Conservation (phyloP, 2,113 vertebrate species). For the Stigmatopora nigra region DNA sequence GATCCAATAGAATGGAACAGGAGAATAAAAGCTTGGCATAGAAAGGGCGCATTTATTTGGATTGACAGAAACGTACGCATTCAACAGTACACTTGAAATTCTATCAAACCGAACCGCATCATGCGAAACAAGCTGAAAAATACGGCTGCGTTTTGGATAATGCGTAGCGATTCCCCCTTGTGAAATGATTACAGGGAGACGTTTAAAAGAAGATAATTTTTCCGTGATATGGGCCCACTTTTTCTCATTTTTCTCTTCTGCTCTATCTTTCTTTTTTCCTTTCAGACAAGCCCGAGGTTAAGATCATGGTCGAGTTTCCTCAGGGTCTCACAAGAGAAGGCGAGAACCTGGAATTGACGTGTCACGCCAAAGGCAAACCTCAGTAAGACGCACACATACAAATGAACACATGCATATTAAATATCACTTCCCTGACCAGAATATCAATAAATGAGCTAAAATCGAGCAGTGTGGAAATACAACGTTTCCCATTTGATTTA, state of each 20-base stretch:
- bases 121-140: not conserved
- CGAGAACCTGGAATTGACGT: constrained; percentile 86
- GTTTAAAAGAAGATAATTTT: not conserved
- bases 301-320: constrained; percentile 86
- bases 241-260: not conserved
- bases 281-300: constrained; percentile 94
- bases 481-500: too few relatives aligned
- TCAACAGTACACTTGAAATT: not conserved
- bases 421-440: not conserved
- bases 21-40: constrained; percentile 27
- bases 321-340: constrained; percentile 91
- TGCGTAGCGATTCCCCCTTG: not conserved
- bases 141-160: not conserved
- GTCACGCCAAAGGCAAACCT: constrained; percentile 87
- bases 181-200: constrained; percentile 1
- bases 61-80: not conserved
- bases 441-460: not conserved
- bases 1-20: constrained; percentile 32
- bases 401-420: constrained; percentile 8
- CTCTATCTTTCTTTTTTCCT: constrained; percentile 12
- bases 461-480: too few relatives aligned
- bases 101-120: not conserved
- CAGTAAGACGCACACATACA: constrained; percentile 71
- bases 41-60: not conserved
- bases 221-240: not conserved